A percentile compares a stretch with the other conserved stretches of the same genome.
phyloP scores from a whole-genome alignment of 2,797 vertebrate genomes.

The Bovichtus diacanthus region DNA sequence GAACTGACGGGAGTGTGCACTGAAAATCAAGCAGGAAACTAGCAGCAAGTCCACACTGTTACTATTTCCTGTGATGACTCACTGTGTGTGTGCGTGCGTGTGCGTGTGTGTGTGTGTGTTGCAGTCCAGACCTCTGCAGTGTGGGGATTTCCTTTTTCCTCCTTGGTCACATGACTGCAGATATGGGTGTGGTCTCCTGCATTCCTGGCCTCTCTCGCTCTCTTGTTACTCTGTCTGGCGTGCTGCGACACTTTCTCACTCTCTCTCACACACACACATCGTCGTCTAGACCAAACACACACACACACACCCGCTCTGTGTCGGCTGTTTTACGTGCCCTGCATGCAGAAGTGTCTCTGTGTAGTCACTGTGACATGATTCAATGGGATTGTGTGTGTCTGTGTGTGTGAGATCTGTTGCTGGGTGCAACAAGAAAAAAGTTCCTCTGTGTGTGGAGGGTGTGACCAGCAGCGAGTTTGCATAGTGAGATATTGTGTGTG shows the following conservation, averaged over 20 bases:
- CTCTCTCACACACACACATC: neutral
- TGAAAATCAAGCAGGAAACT: constrained; percentile 16
- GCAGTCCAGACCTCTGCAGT: constrained; percentile 58
- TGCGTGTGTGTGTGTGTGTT: neutral
- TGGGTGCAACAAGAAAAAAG: constrained; percentile 54
- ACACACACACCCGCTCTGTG: constrained; percentile 17
- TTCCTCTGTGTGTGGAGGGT: constrained; percentile 60
- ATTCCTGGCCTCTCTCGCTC: constrained; percentile 63
- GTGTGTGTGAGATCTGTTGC: constrained; percentile 36
- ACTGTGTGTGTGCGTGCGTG: constrained; percentile 1
- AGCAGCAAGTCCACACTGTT: neutral
- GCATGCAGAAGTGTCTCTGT: constrained; percentile 50
- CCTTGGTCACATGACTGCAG: constrained; percentile 82
- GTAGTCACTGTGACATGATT: constrained; percentile 45
- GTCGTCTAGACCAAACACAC: constrained; percentile 42
- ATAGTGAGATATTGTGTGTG: constrained; percentile 45
- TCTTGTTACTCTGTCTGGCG: constrained; percentile 37
- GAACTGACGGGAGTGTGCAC: too few relatives aligned
- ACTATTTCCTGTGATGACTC: constrained; percentile 22
- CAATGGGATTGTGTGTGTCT: constrained; percentile 32
- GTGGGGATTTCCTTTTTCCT: constrained; percentile 82
- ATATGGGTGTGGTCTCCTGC: constrained; percentile 84
- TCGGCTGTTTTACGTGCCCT: constrained; percentile 44
- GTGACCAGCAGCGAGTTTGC: constrained; percentile 53
- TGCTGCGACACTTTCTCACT: constrained; percentile 39